Evolutionary conservation across 2,888 invertebrate species (phyloP).

Genomic region (Campopleginae sp.): DNA sequence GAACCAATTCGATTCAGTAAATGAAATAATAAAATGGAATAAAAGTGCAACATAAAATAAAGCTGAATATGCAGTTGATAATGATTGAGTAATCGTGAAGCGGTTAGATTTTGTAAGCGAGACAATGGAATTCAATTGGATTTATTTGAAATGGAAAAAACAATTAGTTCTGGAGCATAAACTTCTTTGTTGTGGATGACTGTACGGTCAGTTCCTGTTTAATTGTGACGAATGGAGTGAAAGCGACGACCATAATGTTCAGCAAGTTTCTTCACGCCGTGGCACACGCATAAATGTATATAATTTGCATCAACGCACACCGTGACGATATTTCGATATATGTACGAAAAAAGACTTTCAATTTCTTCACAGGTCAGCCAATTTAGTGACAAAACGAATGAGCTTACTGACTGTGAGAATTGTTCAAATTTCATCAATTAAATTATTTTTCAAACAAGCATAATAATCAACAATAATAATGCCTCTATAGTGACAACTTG

Average conservation of each 20-base stretch:
- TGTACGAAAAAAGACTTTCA: neutral
- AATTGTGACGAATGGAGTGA: slow-evolving; percentile 62
- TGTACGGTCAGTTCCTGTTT: slow-evolving; percentile 38
- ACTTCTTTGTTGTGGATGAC: neutral
- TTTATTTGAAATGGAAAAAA: neutral
- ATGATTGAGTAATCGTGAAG: neutral
- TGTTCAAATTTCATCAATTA: neutral
- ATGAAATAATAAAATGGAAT: neutral
- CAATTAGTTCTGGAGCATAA: slow-evolving; percentile 2
- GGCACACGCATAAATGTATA: slow-evolving; percentile 3
- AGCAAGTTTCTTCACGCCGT: slow-evolving; percentile 21
- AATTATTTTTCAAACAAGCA: neutral
- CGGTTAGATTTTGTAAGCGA: neutral
- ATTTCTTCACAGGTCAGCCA: neutral
- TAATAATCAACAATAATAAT: neutral
- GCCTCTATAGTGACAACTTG: neutral
- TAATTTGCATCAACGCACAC: neutral
- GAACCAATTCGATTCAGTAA: neutral
- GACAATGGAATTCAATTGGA: neutral
- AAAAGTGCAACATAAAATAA: neutral
- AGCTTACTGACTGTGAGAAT: neutral
- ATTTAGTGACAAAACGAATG: neutral
- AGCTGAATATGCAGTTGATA: neutral
- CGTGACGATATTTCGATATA: slow-evolving; percentile 1
- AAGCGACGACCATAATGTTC: slow-evolving; percentile 52